Evolutionary conservation across 2,113 vertebrate species (phyloP).

Genomic region (Eptesicus fuscus): DNA sequence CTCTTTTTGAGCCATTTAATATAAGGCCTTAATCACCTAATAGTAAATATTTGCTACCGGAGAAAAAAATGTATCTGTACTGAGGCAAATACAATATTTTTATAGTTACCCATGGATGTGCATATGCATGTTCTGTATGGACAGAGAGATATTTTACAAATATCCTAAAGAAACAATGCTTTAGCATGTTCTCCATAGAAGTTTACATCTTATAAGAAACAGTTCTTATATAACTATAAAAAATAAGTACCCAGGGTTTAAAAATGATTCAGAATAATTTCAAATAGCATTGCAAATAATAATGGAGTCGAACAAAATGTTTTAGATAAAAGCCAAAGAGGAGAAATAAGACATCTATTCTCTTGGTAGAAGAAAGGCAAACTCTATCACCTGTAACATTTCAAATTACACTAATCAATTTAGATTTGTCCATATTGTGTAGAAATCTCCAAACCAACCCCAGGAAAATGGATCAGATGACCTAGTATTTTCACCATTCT

Average conservation of each 20-base stretch:
- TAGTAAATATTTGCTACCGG: background rate
- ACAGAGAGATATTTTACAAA: background rate
- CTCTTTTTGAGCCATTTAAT: background rate
- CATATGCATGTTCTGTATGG: background rate
- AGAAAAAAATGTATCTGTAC: background rate
- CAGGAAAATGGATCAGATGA: constrained; percentile 45
- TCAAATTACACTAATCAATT: constrained; percentile 45
- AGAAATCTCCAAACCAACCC: constrained; percentile 44
- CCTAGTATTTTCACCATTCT: constrained; percentile 43
- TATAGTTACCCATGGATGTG: background rate
- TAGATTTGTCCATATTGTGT: background rate
- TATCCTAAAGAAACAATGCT: constrained; percentile 25
- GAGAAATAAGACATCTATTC: constrained; percentile 19
- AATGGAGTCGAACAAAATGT: background rate
- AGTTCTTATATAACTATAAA: background rate
- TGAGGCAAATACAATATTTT: background rate
- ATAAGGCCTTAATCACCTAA: background rate
- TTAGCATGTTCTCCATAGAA: background rate
- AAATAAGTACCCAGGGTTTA: background rate
- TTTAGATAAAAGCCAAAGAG: background rate
- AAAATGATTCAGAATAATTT: constrained; percentile 50
- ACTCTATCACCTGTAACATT: constrained; percentile 34
- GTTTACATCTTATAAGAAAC: background rate
- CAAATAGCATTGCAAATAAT: background rate
- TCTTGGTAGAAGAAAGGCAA: background rate